phyloP scores from a whole-genome alignment of 2,888 invertebrate species.

The Standfussiana lucernea region DNA sequence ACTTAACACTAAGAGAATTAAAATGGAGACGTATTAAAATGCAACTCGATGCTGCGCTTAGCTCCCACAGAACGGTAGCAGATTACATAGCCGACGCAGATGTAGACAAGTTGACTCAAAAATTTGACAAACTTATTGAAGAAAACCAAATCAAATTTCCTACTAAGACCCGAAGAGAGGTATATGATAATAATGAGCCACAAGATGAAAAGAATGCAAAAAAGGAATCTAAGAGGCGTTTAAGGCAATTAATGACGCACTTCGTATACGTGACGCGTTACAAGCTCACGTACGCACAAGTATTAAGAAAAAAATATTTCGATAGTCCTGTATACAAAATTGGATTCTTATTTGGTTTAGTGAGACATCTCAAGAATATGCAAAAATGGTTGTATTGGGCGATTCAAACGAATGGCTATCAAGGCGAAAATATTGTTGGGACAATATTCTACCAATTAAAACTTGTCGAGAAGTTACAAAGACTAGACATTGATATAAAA shows the following conservation, averaged over 20 bases:
- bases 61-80: constrained; percentile 45
- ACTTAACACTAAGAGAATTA: constrained; percentile 51
- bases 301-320: constrained; percentile 72
- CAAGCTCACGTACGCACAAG: constrained; percentile 69
- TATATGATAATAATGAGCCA: fast-evolving
- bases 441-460: constrained; percentile 60
- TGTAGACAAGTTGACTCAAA: constrained; percentile 56
- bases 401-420: fast-evolving
- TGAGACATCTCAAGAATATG: constrained; percentile 49
- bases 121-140: constrained; percentile 58
- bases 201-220: fast-evolving
- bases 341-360: constrained; percentile 70
- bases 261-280: constrained; percentile 75
- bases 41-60: constrained; percentile 59
- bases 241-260: constrained; percentile 68
- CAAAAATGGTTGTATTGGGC: constrained; percentile 34
- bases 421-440: fast-evolving
- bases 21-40: constrained; percentile 41
- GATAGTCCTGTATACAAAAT: constrained; percentile 66
- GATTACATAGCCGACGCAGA: constrained; percentile 65
- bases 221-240: not conserved
- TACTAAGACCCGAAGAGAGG: constrained; percentile 1
- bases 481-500: constrained; percentile 64
- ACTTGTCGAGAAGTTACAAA: constrained; percentile 71
- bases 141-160: fast-evolving